Evolutionary conservation across 2,888 invertebrate species (phyloP), one percentile per base, ranked within the genome.

Genomic region (Baccha elongata): DNA sequence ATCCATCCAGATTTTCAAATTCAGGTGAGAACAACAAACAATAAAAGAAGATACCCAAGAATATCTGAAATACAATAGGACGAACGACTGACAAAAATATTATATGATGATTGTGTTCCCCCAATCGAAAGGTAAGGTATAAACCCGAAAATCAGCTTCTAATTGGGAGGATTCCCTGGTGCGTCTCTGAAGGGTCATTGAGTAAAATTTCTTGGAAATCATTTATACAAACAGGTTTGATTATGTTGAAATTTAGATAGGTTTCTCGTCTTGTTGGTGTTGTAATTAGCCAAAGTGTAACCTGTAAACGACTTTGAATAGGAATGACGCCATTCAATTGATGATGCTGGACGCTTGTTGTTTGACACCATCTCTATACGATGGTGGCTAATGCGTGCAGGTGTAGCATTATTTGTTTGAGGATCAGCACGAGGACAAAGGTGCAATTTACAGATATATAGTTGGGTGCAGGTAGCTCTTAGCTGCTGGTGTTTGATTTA

Each of bases 141-240:
- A n/a, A 69, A 81, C 69, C 80, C 69, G 80, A 81, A 81, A 81
- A 81, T 81, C 80, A 44, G 29, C 69, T 81, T 80, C 65, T 81
- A 75, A 81, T 81, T 81, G 80, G 75, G 74, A 74, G 74, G 69
- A 75, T 81, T 81, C 74, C 50, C 65, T 75, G 21, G n/a, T 53
- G 53, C 19, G 10, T 37, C 21, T 35, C 32, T 21, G 53, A 74
- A 80, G 80, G 80, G 58, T 52, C 74, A 69, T 69, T 58, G 58
- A 71, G 44, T 32, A 60, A 58, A 21, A 29, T 13, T 81, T 81
- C 80, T 52, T 44, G 65, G 74, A 81, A 80, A 44, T 35, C 29
- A n/a, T 64, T 19, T 35, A 26, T 32, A 32, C 29, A 58, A 71
- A 74, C 65, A 19, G 52, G 72, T 81, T 74, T 44, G 17, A 15